Evolutionary conservation across 1,140 invertebrate genomes (phyloP), one percentile per base, ranked within the genome.

Genomic region (Conus ventricosus): DNA sequence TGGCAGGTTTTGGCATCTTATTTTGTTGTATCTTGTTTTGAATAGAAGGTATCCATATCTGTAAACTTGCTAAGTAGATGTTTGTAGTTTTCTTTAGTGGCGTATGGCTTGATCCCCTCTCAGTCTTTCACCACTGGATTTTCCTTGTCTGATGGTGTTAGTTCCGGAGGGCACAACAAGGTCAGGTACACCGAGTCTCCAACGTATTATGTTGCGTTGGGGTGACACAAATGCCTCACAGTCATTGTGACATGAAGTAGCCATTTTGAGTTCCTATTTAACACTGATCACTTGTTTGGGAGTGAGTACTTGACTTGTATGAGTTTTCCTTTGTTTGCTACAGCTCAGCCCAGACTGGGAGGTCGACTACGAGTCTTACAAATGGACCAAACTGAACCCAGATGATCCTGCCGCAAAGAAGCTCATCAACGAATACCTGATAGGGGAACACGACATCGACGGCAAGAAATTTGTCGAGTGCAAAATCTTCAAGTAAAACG

Each of bases 291-390:
- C 15, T 71, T 17, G 39, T 39, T 39, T 39, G 39, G 39, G 57
- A 15, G 4, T 15, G 8, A 60, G 57, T 60, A 15, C 15, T 60
- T 60, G 57, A 60, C 57, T 60, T 60, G 15, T 0, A 15, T 39
- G 8, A 80, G 27, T 17, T 80, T 80, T 51, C 8, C 78, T 92
- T 89, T 91, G 91, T 86, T 92, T 93, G 92, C 96, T 96, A 85
- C 94, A 98, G 97, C 96, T 99, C 67, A 97, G 96, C 91, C 97
- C 97, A 84, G 98, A 99, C 95, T 99, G 98, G 98, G 97, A 98
- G 95, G 96, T 99, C 67, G 99, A 99, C 96, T 99, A 99, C 94
- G 99, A 99, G 96, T 97, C 97, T 17, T 99, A 99, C 95, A 96
- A 96, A 78, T 99, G 99, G 99, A 98, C 96, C 91, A 99, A 99